Conservation (phyloP, 2,888 invertebrate genomes). For the Calephelis perditalis region DNA sequence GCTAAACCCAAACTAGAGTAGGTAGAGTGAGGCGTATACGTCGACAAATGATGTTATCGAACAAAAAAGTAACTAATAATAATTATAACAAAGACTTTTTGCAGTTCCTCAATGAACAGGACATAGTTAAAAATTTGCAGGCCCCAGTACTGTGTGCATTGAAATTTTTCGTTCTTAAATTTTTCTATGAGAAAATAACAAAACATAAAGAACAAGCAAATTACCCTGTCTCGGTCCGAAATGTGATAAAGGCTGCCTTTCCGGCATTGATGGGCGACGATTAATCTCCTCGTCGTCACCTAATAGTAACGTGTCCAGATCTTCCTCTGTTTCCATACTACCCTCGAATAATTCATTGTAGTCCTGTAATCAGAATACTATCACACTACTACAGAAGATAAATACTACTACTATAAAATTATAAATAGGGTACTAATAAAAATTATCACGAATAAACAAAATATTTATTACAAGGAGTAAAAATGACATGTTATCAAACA, state of each 20-base stretch:
- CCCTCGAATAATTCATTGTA: conserved; percentile 95
- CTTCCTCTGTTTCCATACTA: conserved; percentile 87
- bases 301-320: conserved; percentile 87
- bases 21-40: too few species aligned
- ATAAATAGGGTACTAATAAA: too few species aligned
- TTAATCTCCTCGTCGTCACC: conserved; percentile 84
- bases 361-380: conserved; percentile 62
- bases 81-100: too few species aligned
- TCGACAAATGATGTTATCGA: too few species aligned
- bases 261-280: conserved; percentile 83
- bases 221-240: conserved; percentile 91
- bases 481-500: too few species aligned
- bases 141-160: not conserved
- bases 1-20: too few species aligned
- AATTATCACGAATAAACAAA: not conserved
- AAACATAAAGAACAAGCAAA: not conserved
- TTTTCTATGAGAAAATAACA: not conserved
- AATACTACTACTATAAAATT: too few species aligned
- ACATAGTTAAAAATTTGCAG: too few species aligned
- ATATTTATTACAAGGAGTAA: too few species aligned
- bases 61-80: too few species aligned
- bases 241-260: conserved; percentile 87
- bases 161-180: not conserved
- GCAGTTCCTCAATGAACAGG: too few species aligned
- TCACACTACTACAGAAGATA: too few species aligned